Conservation (phyloP, 1,140 invertebrate species). For the Tyrophagus putrescentiae region DNA sequence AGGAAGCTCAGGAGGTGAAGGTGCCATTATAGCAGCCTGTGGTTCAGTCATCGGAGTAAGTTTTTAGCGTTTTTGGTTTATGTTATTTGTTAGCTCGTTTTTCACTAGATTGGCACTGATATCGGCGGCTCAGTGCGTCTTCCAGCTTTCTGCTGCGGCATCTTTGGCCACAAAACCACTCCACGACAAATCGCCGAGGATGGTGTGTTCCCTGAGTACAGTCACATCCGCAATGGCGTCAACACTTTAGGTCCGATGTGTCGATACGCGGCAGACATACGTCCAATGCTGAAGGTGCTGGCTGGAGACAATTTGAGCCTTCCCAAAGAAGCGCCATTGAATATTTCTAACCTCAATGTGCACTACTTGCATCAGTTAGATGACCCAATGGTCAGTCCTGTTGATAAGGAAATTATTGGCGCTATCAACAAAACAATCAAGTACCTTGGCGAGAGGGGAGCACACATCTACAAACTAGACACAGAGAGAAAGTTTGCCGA, state of each 20-base stretch:
- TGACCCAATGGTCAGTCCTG: conserved; percentile 54
- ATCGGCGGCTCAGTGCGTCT: conserved; percentile 91
- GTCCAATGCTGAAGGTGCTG: conserved; percentile 31
- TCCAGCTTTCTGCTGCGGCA: conserved; percentile 82
- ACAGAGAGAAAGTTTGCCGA: conserved; percentile 5
- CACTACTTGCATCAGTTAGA: conserved; percentile 62
- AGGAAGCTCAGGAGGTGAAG: conserved; percentile 37
- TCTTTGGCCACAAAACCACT: conserved; percentile 79
- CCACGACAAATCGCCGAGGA: neutral
- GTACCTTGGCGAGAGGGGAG: conserved; percentile 3
- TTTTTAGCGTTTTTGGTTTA: conserved; percentile 34
- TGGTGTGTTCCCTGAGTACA: conserved; percentile 9
- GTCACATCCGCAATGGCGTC: neutral
- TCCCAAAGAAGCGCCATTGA: conserved; percentile 43
- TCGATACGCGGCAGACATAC: conserved; percentile 37
- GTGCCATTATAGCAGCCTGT: conserved; percentile 51
- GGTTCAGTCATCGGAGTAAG: conserved; percentile 57
- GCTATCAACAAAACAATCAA: conserved; percentile 37
- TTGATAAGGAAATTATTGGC: conserved; percentile 53
- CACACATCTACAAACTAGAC: neutral
- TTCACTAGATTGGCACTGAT: conserved; percentile 73
- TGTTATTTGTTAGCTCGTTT: conserved; percentile 25
- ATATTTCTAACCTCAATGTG: conserved; percentile 22
- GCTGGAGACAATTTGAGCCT: conserved; percentile 36
- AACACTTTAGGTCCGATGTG: conserved; percentile 38